These are phyloP conservation scores for Luffia ferchaultella DNA, from an alignment of 2,888 invertebrate species.

Conservation along the genomic window DNA sequence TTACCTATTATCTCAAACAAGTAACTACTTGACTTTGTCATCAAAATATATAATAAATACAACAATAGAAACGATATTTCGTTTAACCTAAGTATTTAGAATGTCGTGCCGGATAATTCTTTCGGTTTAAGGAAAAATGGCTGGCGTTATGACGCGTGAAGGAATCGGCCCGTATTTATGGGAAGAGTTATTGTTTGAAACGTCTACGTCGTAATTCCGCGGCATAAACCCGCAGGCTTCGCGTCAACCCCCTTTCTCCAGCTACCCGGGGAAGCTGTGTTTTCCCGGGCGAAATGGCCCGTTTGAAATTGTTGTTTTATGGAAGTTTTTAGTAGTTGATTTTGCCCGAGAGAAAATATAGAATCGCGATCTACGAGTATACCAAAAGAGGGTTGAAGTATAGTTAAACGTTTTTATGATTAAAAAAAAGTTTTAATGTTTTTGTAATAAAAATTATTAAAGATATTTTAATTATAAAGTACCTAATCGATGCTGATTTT, in stretches of 20 bases:
- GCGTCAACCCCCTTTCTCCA: background rate
- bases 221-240: conserved; percentile 50
- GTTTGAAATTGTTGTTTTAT: conserved; percentile 67
- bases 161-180: conserved; percentile 62
- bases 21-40: too few species aligned
- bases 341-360: conserved; percentile 54
- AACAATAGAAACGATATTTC: too few species aligned
- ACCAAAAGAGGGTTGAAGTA: too few species aligned
- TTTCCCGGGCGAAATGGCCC: conserved; percentile 62
- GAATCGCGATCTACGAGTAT: conserved; percentile 48
- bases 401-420: background rate
- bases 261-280: conserved; percentile 39
- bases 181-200: conserved; percentile 64
- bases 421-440: too few species aligned
- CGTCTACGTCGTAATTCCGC: conserved; percentile 66
- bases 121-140: conserved; percentile 34
- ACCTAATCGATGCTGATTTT: too few species aligned
- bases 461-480: background rate
- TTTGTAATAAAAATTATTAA: background rate
- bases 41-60: too few species aligned
- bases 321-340: conserved; percentile 66
- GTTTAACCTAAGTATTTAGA: too few species aligned
- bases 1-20: too few species aligned
- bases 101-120: conserved; percentile 9
- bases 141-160: conserved; percentile 61